Base-by-base conservation (phyloP, 2,888 invertebrate species). In the Oligia fasciuncula region DNA sequence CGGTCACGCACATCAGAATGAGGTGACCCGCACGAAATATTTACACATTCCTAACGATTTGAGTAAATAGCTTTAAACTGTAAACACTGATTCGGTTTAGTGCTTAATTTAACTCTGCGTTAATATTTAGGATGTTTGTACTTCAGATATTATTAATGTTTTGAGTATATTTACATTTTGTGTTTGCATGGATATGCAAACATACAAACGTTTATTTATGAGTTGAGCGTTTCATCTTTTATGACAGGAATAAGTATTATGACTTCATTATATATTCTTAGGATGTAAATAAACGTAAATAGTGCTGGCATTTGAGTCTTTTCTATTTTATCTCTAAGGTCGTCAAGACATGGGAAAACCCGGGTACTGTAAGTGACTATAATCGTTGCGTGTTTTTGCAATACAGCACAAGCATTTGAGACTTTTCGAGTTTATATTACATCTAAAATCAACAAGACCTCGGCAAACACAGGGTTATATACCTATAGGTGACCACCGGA, bases 21-120 rank as follows among this genome's bases (percentile, higher is more conserved):
- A 69, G 80, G 84, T 85, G 76, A 83, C 80, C 74, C 40, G n/a
- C 35, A 80, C 68, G 62, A 49, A 85, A 87, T 84, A 77, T 86
- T 86, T 77, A 86, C 80, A 80, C 67, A 65, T 84, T 80, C 70
- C 77, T 73, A 70, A 80, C 74, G 70, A 80, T 85, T 84, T 60
- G 51, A 69, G 79, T 84, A 80, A 87, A 85, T 77, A 87, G 57
- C 70, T n/a, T 13, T 40, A 79, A 23, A 66, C 19, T 46, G 84
- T 85, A 76, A 87, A 83, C 74, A 69, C 66, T 51, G 81, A 84
- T 85, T 84, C 29, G 14, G 57, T 80, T 77, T 84, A 87, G 72
- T 76, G 60, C 73, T 75, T 80, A 73, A 84, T 87, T 84, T 75
- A 84, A 86, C 60, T 73, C 54, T 46, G 35, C 65, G 11, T 70